phyloP scores from a whole-genome alignment of 2,888 invertebrate genomes.

The Ennomos fuscantarius region DNA sequence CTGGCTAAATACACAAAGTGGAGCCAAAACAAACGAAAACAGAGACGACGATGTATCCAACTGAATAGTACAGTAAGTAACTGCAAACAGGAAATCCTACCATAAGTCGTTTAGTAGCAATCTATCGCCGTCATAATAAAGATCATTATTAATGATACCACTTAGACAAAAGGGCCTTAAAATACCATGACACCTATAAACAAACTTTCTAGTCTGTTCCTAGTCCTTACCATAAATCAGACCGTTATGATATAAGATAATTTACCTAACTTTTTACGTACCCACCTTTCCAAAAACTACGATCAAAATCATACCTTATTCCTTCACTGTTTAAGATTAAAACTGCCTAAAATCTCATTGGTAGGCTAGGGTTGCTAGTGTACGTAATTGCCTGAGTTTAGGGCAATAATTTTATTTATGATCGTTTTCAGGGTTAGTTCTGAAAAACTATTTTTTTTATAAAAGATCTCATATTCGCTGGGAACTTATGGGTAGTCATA shows the following conservation, averaged over 20 bases:
- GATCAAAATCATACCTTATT: constrained; percentile 30
- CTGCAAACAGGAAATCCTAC: too few species aligned
- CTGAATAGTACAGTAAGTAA: too few species aligned
- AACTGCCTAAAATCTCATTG: constrained; percentile 3
- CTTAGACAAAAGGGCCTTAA: constrained; percentile 13
- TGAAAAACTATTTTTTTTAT: constrained; percentile 34
- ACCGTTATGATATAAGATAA: constrained; percentile 36
- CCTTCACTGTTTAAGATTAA: constrained; percentile 8
- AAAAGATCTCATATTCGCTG: constrained; percentile 28
- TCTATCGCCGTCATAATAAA: neutral
- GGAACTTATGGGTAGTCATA: constrained; percentile 22
- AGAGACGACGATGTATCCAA: too few species aligned
- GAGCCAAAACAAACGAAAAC: too few species aligned
- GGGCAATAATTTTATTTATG: constrained; percentile 44
- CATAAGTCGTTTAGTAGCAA: too few species aligned
- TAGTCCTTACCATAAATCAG: constrained; percentile 35
- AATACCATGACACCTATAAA: constrained; percentile 19
- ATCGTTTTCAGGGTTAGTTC: constrained; percentile 38
- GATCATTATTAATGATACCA: constrained; percentile 9
- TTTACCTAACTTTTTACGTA: constrained; percentile 38
- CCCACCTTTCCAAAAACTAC: constrained; percentile 20
- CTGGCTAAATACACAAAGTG: too few species aligned
- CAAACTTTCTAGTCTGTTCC: constrained; percentile 34
- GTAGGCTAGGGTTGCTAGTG: constrained; percentile 36
- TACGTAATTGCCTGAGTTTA: constrained; percentile 41